A percentile compares a stretch with the other conserved stretches of the same genome.
Conservation (phyloP, 2,113 vertebrate species). For the Lontra canadensis region DNA sequence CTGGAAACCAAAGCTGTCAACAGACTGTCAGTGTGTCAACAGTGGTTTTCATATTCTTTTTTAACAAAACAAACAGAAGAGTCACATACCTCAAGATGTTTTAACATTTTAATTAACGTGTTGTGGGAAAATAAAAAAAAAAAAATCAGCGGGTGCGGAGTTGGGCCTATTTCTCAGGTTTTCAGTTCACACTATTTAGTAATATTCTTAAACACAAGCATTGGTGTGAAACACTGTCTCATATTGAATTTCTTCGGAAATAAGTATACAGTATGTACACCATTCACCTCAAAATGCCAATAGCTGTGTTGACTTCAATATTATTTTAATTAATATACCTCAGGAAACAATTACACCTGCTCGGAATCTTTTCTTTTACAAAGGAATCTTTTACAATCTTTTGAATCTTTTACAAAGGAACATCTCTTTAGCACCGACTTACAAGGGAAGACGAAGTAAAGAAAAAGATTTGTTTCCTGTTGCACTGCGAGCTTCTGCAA, state of each 20-base stretch:
- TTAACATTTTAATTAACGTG: conserved; percentile 35
- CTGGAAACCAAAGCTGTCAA: conserved; percentile 36
- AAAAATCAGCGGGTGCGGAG: background rate
- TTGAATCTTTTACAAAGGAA: background rate
- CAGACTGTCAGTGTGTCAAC: conserved; percentile 19
- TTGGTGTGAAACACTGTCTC: background rate
- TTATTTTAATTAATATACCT: background rate
- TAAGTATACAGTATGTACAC: background rate
- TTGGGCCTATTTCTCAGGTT: background rate
- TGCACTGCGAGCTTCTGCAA: background rate
- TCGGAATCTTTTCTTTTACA: too few species aligned
- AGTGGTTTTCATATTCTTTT: conserved; percentile 39
- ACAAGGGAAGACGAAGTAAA: background rate
- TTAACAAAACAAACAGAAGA: conserved; percentile 35
- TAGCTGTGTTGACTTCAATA: background rate
- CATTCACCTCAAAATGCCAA: conserved; percentile 44
- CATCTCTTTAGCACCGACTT: background rate
- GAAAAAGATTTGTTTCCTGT: background rate
- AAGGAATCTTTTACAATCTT: conserved; percentile 18
- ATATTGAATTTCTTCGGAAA: background rate
- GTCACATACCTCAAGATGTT: background rate
- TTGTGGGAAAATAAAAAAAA: background rate
- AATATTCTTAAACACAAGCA: conserved; percentile 37
- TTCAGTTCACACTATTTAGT: background rate
- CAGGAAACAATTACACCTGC: background rate